phyloP scores from a whole-genome alignment of 2,797 vertebrate genomes.

The Microctenopoma steveboyesi region DNA sequence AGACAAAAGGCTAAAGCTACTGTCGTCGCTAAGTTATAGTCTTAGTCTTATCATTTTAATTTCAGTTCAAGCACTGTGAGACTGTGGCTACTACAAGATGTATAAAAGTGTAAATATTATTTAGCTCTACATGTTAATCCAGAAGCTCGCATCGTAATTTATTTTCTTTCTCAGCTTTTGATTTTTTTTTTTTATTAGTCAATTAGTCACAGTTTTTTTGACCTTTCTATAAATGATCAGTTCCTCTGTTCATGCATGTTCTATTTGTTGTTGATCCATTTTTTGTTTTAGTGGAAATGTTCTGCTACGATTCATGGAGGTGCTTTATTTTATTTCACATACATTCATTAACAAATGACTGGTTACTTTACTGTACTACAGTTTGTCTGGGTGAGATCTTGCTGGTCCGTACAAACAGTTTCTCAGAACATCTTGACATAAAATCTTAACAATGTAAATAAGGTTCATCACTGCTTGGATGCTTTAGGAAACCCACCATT shows the following conservation, averaged over 20 bases:
- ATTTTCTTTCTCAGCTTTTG: slow-evolving; percentile 61
- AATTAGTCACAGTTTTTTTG: slow-evolving; percentile 62
- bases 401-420: background rate
- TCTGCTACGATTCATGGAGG: slow-evolving; percentile 48
- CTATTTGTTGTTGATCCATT: slow-evolving; percentile 52
- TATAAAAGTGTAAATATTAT: slow-evolving; percentile 79
- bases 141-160: slow-evolving; percentile 71
- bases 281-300: slow-evolving; percentile 31
- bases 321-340: slow-evolving; percentile 59
- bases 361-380: background rate
- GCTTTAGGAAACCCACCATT: slow-evolving; percentile 27
- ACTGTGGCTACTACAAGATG: slow-evolving; percentile 56
- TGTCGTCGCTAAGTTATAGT: slow-evolving; percentile 18
- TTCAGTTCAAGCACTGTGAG: slow-evolving; percentile 77
- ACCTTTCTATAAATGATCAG: slow-evolving; percentile 47
- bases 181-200: slow-evolving; percentile 36
- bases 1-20: slow-evolving; percentile 35
- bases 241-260: slow-evolving; percentile 45
- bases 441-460: background rate
- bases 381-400: background rate
- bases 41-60: slow-evolving; percentile 48
- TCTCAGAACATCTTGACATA: background rate
- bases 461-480: slow-evolving; percentile 5
- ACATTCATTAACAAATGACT: background rate
- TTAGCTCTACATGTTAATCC: slow-evolving; percentile 50